Evolutionary conservation across 2,113 vertebrate genomes (phyloP).

Genomic region (Neopipo cinnamomea): DNA sequence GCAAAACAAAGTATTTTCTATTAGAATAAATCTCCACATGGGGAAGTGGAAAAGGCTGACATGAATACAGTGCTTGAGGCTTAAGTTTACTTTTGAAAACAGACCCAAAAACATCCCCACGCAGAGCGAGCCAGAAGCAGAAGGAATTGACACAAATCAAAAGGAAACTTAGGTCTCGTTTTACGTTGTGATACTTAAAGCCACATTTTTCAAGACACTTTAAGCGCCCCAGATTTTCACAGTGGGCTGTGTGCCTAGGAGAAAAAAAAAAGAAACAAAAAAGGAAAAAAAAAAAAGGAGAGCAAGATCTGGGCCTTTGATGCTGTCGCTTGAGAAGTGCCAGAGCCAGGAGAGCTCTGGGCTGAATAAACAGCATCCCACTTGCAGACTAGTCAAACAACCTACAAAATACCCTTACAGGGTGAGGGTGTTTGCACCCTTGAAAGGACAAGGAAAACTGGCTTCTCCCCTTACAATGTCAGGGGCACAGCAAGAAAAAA

Average conservation of each 20-base stretch:
- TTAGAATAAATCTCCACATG: constrained; percentile 25
- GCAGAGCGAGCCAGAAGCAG: not conserved
- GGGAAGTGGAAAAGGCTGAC: constrained; percentile 47
- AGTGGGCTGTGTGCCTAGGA: not conserved
- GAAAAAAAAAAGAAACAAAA: not conserved
- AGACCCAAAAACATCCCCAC: not conserved
- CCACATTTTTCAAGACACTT: not conserved
- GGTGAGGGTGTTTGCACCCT: not conserved
- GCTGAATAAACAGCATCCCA: constrained; percentile 10
- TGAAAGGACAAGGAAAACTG: not conserved
- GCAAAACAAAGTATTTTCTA: constrained; percentile 52
- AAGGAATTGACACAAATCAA: constrained; percentile 43
- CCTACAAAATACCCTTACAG: not conserved
- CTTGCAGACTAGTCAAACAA: constrained; percentile 9
- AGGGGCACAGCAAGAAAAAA: not conserved
- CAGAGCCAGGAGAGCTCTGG: constrained; percentile 30
- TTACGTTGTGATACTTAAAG: not conserved
- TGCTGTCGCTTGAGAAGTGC: constrained; percentile 34
- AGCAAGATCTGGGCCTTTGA: not conserved
- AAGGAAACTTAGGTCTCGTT: not conserved
- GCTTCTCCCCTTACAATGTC: not conserved
- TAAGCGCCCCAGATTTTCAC: not conserved
- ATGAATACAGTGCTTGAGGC: not conserved
- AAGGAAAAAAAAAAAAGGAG: not conserved
- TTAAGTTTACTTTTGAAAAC: constrained; percentile 46